Evolutionary conservation across 2,888 invertebrate genomes (phyloP), one percentile per base, ranked within the genome.

Genomic region (Amaurobius ferox): DNA sequence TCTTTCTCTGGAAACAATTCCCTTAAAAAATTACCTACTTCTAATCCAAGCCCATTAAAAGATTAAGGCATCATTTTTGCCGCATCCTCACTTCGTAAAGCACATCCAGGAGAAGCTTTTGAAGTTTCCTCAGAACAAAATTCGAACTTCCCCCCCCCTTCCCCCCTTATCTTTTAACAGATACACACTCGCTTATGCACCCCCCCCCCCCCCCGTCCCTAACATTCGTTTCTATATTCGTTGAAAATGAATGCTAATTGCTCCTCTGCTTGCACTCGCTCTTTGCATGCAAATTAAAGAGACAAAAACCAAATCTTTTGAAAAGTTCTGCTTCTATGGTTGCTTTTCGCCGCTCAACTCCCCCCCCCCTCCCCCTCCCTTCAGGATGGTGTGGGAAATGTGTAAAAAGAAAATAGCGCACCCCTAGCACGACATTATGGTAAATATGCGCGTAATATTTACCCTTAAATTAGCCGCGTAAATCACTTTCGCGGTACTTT

Each of bases 391-490:
- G 23, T n/a, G 61, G 66, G 32, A 64, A 35, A 66, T 32, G 66
- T 19, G 6, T 66, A 32, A 35, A 66, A 66, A 66, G 35, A 40
- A 28, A 48, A 11, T 44, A 32, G 66, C 26, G 44, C 16, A 48
- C 39, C 55, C 72, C 23, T 11, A 6, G 71, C 29, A 70, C 66
- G 80, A 74, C 74, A 62, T 72, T 78, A 78, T 66, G 78, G 71
- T 77, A 83, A 77, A 85, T 85, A 77, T 78, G 55, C 44, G 77
- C 32, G 85, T 85, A 26, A 85, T 78, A 85, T 85, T 76, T 83
- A 70, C 81, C 74, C 81, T 44, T 64, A 83, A 85, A 77, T 85
- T 85, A 78, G 67, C 67, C 72, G 55, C 72, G 72, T 85, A 85
- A 85, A 85, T 68, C 68, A 40, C 68, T 68, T 67, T 40, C 40